Percentiles rank a stretch among this genome's conserved stretches.
phyloP scores from a whole-genome alignment of 2,797 vertebrate genomes.

The Peromyscus melanophrys region DNA sequence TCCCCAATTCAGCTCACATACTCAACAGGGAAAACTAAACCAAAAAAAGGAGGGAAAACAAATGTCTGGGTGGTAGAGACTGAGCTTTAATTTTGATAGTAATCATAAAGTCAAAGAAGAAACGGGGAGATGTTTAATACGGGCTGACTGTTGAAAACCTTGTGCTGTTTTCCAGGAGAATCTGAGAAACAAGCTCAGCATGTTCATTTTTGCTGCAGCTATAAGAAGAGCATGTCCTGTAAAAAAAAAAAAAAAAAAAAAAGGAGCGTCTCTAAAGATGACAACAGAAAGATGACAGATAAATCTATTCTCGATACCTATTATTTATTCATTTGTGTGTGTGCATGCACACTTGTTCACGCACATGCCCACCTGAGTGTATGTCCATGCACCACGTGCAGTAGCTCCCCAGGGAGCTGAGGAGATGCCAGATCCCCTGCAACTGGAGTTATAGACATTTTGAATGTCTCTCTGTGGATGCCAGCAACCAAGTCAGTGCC shows the following conservation, averaged over 20 bases:
- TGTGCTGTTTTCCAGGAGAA: slow-evolving; percentile 49
- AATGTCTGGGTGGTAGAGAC: slow-evolving; percentile 13
- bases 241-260: slow-evolving; percentile 1
- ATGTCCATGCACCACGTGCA: neutral
- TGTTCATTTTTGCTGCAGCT: slow-evolving; percentile 52
- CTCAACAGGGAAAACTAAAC: neutral
- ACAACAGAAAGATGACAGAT: slow-evolving; percentile 42
- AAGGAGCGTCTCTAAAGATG: slow-evolving; percentile 31
- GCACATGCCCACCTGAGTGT: neutral
- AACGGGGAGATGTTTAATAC: slow-evolving; percentile 48
- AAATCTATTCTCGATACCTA: neutral
- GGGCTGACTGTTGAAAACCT: slow-evolving; percentile 53
- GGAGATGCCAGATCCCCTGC: neutral
- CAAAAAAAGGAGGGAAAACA: neutral
- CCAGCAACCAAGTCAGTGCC: neutral
- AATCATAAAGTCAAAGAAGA: slow-evolving; percentile 60
- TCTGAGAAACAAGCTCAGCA: slow-evolving; percentile 35
- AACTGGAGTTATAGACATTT: neutral
- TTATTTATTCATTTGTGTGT: neutral
- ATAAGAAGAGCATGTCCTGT: neutral
- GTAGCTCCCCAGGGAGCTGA: too few relatives aligned
- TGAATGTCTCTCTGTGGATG: neutral
- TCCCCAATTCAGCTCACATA: neutral
- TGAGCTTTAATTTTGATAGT: slow-evolving; percentile 68
- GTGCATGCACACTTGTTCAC: too few relatives aligned